Percentiles rank a stretch among this genome's conserved stretches.
Evolutionary conservation across 1,140 invertebrate species (phyloP).

Genomic region (Calosoma granatense): DNA sequence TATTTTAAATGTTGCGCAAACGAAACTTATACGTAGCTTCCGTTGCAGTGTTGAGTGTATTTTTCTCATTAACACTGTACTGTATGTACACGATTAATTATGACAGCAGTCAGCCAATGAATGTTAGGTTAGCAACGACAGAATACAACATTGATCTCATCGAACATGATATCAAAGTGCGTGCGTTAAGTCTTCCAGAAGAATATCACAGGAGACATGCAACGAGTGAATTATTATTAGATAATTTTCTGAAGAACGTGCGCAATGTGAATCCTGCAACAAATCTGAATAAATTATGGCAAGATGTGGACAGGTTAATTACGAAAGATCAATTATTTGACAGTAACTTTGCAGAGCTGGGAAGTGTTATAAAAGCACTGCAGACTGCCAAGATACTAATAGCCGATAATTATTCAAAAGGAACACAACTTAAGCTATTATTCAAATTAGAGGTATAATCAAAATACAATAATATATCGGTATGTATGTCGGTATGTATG

Average conservation of each 20-base stretch:
- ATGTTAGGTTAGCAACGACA: too few relatives aligned
- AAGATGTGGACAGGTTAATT: conserved; percentile 24
- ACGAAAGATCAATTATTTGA: conserved; percentile 21
- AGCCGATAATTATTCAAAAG: conserved; percentile 65
- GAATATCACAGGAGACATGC: neutral
- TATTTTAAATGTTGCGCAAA: conserved; percentile 22
- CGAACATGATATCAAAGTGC: neutral
- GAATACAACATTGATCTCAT: conserved; percentile 11
- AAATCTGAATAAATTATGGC: conserved; percentile 21
- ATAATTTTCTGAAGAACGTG: conserved; percentile 20
- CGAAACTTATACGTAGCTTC: conserved; percentile 14
- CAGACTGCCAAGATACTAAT: conserved; percentile 56
- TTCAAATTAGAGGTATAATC: conserved; percentile 61
- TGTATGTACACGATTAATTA: conserved; percentile 13
- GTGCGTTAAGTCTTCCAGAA: neutral
- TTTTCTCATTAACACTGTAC: conserved; percentile 16
- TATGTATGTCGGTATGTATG: too few relatives aligned
- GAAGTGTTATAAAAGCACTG: conserved; percentile 59
- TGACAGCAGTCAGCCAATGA: neutral
- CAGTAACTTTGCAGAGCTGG: conserved; percentile 34
- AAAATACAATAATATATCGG: too few relatives aligned
- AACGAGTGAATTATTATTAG: conserved; percentile 10
- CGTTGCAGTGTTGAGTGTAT: conserved; percentile 12
- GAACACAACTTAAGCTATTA: conserved; percentile 84
- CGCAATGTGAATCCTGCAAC: conserved; percentile 2